Evolutionary conservation across 2,888 invertebrate genomes (phyloP), one percentile per base, ranked within the genome.

Genomic region (Aleiodes leptofemur): DNA sequence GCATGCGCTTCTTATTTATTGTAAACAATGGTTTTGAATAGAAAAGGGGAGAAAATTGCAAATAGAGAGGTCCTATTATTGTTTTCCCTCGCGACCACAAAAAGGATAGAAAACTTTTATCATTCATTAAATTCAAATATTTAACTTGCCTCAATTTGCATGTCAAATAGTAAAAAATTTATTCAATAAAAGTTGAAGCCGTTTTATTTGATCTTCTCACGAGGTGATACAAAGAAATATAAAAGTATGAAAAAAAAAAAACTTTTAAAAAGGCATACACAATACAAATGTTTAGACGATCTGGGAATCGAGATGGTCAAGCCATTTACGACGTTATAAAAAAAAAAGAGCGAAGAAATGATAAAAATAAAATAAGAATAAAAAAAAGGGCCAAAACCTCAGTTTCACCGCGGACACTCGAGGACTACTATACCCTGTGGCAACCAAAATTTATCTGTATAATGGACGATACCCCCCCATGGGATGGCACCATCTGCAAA

Each of bases 401-500:
- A 69, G 72, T 38, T 69, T 53, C 43, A 72, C 56, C 76, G 57
- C 71, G 61, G 29, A 23, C 29, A 70, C 59, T 34, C 66, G 11
- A 61, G 69, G 72, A 72, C 66, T 48, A 70, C 68, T 66, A 71
- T 72, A 71, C 61, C 72, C 57, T 78, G 76, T 77, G 68, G 76
- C 78, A 51, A 51, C 79, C 76, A 72, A 81, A 76, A 81, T 81
- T 81, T 81, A 81, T 81, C 79, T 80, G 81, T 81, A 81, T 81
- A 81, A 81, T 80, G 80, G 81, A 81, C 81, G 80, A 76, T 80
- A 76, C 75, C 81, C 76, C 64, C 43, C 43, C 48, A 72, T 73
- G 82, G 80, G 79, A 81, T 79, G 82, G 82, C 80, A 82, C 81
- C 82, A 82, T 82, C 82, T 82, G 82, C 81, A 82, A 82, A 82